These are phyloP conservation scores for Hassar affinis DNA, from an alignment of 2,113 vertebrate genomes.

Conservation along the genomic window DNA sequence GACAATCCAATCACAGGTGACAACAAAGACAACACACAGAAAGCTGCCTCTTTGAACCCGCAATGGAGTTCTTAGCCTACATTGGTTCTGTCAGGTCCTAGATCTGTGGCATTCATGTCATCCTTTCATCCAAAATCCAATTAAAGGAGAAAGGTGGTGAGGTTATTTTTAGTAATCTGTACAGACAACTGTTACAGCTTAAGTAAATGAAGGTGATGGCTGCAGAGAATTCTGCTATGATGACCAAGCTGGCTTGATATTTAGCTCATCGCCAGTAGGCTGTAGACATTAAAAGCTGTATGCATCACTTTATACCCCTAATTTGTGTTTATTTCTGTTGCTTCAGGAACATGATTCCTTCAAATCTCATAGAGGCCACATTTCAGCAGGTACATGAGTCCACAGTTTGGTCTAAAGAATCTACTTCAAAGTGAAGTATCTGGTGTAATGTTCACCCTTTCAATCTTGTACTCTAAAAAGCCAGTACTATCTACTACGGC, in stretches of 20 bases:
- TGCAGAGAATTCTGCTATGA: constrained; percentile 7
- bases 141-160: constrained; percentile 59
- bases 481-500: neutral
- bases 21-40: too few species aligned
- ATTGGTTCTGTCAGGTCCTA: neutral
- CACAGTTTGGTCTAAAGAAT: neutral
- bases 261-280: constrained; percentile 12
- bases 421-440: neutral
- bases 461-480: neutral
- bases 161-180: constrained; percentile 71
- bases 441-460: neutral
- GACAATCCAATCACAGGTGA: too few species aligned
- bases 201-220: constrained; percentile 57
- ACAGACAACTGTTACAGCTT: constrained; percentile 60
- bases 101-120: constrained; percentile 26
- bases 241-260: constrained; percentile 47
- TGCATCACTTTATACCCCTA: neutral
- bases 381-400: constrained; percentile 81
- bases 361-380: constrained; percentile 85
- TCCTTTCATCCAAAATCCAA: constrained; percentile 59
- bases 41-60: too few species aligned
- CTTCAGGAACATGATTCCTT: constrained; percentile 88
- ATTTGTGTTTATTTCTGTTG: constrained; percentile 20
- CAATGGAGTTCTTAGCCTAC: neutral
- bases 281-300: neutral